A percentile compares a stretch with the other conserved stretches of the same genome.
phyloP scores from a whole-genome alignment of 1,140 invertebrate species.

The Temnothorax longispinosus region DNA sequence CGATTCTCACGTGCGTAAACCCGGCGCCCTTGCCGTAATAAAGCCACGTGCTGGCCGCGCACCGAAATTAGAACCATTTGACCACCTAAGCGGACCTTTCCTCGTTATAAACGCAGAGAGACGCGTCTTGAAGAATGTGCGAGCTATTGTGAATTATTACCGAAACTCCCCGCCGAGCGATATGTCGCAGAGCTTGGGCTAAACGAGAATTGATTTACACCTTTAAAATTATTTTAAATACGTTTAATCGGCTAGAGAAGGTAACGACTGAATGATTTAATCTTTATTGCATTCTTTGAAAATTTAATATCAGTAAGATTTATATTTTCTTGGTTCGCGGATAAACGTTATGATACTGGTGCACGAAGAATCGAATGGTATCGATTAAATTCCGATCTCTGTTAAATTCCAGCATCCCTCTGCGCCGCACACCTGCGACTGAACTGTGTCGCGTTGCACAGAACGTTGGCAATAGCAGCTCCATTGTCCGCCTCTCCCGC shows the following conservation, averaged over 20 bases:
- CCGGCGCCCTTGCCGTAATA: slow-evolving; percentile 8
- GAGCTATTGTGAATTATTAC: not conserved
- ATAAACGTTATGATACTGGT: not conserved
- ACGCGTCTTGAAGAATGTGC: slow-evolving; percentile 2
- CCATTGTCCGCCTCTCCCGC: slow-evolving; percentile 16
- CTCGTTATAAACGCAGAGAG: not conserved
- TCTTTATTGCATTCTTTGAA: not conserved
- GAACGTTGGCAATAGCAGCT: not conserved
- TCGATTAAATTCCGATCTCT: not conserved
- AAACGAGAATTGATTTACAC: not conserved
- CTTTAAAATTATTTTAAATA: not conserved
- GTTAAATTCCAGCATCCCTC: not conserved
- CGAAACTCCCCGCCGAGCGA: not conserved
- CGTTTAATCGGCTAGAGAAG: not conserved
- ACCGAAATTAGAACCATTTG: slow-evolving; percentile 52
- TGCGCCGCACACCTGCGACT: not conserved
- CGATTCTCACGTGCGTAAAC: slow-evolving; percentile 56
- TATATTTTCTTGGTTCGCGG: not conserved
- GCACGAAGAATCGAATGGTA: not conserved
- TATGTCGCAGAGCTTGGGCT: not conserved
- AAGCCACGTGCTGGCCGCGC: slow-evolving; percentile 28
- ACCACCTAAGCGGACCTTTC: slow-evolving; percentile 28
- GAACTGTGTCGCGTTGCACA: slow-evolving; percentile 15
- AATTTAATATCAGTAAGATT: not conserved
- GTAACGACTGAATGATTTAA: not conserved